A percentile compares a stretch with the other conserved stretches of the same genome.
phyloP scores from a whole-genome alignment of 2,888 invertebrate genomes.

The Dasysyrphus tricinctus region DNA sequence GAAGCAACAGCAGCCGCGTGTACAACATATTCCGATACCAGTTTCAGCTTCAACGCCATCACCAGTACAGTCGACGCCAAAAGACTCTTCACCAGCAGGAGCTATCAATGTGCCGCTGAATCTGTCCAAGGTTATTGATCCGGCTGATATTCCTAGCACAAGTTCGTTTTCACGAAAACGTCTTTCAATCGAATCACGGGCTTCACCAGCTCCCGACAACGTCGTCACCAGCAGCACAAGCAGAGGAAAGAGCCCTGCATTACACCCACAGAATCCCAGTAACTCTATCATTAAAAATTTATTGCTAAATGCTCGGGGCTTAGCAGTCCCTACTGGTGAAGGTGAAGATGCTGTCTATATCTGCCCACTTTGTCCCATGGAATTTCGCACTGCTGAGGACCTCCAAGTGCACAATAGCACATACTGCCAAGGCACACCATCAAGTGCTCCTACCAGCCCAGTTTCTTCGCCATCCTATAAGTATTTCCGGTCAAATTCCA shows the following conservation, averaged over 20 bases:
- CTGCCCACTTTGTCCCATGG: constrained; percentile 91
- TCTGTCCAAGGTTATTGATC: constrained; percentile 77
- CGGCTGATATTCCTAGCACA: constrained; percentile 51
- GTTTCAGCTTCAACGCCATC: constrained; percentile 41
- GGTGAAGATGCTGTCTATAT: constrained; percentile 87
- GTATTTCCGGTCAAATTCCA: constrained; percentile 86
- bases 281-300: constrained; percentile 91
- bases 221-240: constrained; percentile 47
- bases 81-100: constrained; percentile 74
- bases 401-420: constrained; percentile 91
- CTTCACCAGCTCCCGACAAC: constrained; percentile 68
- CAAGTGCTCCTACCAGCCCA: constrained; percentile 82
- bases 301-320: constrained; percentile 87
- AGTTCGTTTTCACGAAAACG: constrained; percentile 77
- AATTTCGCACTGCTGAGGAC: constrained; percentile 91
- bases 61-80: constrained; percentile 20
- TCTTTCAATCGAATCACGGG: constrained; percentile 77
- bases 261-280: constrained; percentile 87
- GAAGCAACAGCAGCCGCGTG: constrained; percentile 54
- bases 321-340: constrained; percentile 84
- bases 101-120: constrained; percentile 78
- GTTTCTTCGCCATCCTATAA: constrained; percentile 83
- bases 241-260: constrained; percentile 76
- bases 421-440: constrained; percentile 89
- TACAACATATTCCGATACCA: constrained; percentile 41